Percentiles rank a stretch among this genome's conserved stretches.
These are phyloP conservation scores for Ia io DNA, from an alignment of 2,113 vertebrate species.

Conservation along the genomic window DNA sequence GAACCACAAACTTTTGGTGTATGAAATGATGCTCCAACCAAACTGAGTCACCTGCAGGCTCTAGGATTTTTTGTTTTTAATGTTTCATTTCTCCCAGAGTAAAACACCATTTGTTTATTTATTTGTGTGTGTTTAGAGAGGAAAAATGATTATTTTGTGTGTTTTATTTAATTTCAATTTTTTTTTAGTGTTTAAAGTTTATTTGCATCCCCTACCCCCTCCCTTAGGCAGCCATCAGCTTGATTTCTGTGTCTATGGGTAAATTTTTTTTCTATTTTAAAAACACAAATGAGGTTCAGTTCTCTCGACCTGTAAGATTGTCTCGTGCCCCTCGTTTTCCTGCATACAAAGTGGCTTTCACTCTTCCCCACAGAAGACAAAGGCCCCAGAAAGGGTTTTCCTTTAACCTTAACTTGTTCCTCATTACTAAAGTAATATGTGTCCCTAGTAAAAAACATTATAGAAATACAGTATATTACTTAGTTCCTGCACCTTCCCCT, in stretches of 20 bases:
- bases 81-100: background rate
- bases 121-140: background rate
- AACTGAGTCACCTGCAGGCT: background rate
- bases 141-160: background rate
- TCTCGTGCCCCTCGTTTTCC: background rate
- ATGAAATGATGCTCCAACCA: background rate
- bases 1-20: background rate
- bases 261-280: conserved; percentile 31
- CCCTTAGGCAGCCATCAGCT: background rate
- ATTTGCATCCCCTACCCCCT: background rate
- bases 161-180: background rate
- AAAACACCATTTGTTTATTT: background rate
- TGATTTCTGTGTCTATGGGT: background rate
- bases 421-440: background rate
- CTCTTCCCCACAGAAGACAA: background rate
- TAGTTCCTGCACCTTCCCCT: background rate
- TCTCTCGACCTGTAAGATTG: background rate
- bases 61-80: background rate
- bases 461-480: background rate
- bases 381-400: background rate
- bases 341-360: background rate
- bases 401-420: conserved; percentile 7
- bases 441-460: background rate
- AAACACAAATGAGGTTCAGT: background rate
- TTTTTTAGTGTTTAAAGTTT: background rate